Percentiles rank a stretch among this genome's conserved stretches.
Conservation (phyloP, 1,140 invertebrate genomes). For the Drosophila repletoides region DNA sequence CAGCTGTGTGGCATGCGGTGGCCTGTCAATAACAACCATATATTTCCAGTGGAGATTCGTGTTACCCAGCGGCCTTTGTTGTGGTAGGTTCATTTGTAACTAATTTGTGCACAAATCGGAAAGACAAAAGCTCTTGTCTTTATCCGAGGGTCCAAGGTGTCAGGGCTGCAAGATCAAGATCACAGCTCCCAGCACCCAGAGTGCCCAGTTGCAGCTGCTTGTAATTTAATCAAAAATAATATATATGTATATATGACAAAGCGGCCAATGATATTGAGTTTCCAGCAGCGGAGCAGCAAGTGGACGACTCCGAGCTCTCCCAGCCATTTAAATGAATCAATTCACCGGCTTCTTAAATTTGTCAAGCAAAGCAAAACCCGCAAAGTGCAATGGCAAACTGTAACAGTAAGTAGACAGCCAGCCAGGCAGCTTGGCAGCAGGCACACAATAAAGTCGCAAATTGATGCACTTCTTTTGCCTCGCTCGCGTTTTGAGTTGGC, state of each 20-base stretch:
- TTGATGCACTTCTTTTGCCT: slow-evolving; percentile 53
- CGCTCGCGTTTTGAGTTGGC: slow-evolving; percentile 14
- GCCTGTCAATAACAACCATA: slow-evolving; percentile 31
- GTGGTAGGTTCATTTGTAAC: slow-evolving; percentile 76
- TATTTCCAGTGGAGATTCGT: slow-evolving; percentile 49
- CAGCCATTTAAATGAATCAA: slow-evolving; percentile 41
- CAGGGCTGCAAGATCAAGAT: background rate
- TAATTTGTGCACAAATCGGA: slow-evolving; percentile 75
- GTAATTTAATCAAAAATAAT: slow-evolving; percentile 53
- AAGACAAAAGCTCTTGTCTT: slow-evolving; percentile 71
- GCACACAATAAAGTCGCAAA: slow-evolving; percentile 74
- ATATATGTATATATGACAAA: background rate
- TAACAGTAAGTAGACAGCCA: slow-evolving; percentile 69
- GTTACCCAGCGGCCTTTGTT: slow-evolving; percentile 67
- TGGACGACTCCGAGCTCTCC: background rate
- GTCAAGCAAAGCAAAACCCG: slow-evolving; percentile 55
- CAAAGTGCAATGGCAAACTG: slow-evolving; percentile 53
- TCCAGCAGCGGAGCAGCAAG: slow-evolving; percentile 16
- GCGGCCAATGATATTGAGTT: slow-evolving; percentile 48
- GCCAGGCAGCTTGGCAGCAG: too few species aligned
- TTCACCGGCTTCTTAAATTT: slow-evolving; percentile 58
- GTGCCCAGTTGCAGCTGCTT: slow-evolving; percentile 18
- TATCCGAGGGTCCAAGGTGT: slow-evolving; percentile 16
- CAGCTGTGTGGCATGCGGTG: slow-evolving; percentile 30
- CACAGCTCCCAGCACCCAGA: too few species aligned